Conservation (phyloP, 1,140 invertebrate species). For the Pentalonia nigronervosa region DNA sequence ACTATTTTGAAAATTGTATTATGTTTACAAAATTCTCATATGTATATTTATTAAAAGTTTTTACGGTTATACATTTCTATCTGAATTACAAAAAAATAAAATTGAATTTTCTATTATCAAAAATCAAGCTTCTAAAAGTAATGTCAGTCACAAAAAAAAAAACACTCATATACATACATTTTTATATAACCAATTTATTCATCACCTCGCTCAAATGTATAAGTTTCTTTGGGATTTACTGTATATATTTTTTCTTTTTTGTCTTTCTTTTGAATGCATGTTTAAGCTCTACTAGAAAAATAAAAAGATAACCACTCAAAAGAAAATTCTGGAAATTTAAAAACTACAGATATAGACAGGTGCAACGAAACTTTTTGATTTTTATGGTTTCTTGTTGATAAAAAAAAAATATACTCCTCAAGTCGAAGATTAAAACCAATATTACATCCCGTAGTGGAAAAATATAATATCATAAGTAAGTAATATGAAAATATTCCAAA, state of each 20-base stretch:
- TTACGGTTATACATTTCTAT: too few relatives aligned
- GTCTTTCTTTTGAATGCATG: neutral
- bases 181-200: too few relatives aligned
- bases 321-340: neutral
- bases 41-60: too few relatives aligned
- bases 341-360: neutral
- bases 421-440: neutral
- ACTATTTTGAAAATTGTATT: too few relatives aligned
- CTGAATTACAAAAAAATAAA: too few relatives aligned
- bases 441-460: neutral
- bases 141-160: too few relatives aligned
- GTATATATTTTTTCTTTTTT: neutral
- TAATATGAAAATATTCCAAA: neutral
- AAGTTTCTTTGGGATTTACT: too few relatives aligned
- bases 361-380: neutral
- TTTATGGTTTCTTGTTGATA: neutral
- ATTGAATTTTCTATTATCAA: too few relatives aligned
- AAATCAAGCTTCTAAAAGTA: too few relatives aligned
- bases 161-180: too few relatives aligned
- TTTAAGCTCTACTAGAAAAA: neutral
- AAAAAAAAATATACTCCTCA: neutral
- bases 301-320: neutral
- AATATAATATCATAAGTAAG: neutral
- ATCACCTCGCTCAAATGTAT: too few relatives aligned
- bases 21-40: too few relatives aligned